Percentiles rank a stretch among this genome's conserved stretches.
Conservation (phyloP, 2,113 vertebrate genomes). For the Megaceryle torquata region DNA sequence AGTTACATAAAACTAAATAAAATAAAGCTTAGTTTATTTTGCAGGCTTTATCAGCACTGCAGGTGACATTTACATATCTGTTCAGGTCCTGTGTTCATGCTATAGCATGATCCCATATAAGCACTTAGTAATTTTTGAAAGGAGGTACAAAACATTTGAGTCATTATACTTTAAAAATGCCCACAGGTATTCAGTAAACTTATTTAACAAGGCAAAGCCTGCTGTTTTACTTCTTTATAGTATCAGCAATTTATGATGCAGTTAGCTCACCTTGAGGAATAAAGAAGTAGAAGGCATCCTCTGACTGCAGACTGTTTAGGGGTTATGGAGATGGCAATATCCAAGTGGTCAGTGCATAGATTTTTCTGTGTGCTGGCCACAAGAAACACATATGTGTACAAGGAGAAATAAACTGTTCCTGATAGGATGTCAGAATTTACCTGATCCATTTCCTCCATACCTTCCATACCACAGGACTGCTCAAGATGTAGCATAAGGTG, state of each 20-base stretch:
- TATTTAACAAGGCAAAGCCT: background rate
- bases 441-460: background rate
- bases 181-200: background rate
- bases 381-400: background rate
- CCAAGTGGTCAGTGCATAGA: background rate
- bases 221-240: background rate
- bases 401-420: background rate
- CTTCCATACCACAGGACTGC: background rate
- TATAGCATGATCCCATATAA: background rate
- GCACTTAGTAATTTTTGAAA: background rate
- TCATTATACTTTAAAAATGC: background rate
- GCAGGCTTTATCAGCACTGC: background rate
- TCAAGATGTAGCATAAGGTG: background rate
- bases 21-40: background rate
- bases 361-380: background rate
- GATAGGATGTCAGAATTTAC: background rate
- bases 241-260: background rate
- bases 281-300: background rate
- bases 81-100: background rate
- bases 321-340: background rate
- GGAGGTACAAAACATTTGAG: background rate
- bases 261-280: background rate
- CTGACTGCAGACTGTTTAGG: background rate
- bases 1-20: background rate
- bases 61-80: background rate